phyloP scores from a whole-genome alignment of 2,797 vertebrate species.

The Ceryle rudis region DNA sequence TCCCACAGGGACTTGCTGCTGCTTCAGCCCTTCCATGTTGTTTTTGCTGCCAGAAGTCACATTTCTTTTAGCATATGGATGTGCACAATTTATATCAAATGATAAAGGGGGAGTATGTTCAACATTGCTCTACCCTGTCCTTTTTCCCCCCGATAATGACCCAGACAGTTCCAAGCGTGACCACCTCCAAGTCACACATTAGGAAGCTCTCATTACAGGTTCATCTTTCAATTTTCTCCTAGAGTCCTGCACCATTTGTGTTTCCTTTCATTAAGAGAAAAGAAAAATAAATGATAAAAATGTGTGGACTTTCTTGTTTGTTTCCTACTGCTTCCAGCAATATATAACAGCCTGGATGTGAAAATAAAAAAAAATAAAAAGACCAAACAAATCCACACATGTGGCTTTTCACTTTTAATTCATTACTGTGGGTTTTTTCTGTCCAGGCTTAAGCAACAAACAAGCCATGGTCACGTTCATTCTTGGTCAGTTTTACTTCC shows the following conservation, averaged over 20 bases:
- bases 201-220: constrained; percentile 30
- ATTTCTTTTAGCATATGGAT: background rate
- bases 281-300: background rate
- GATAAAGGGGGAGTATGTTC: background rate
- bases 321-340: background rate
- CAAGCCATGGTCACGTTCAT: background rate
- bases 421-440: background rate
- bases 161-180: background rate
- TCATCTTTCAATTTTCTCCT: constrained; percentile 30
- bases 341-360: background rate
- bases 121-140: background rate
- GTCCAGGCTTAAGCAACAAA: background rate
- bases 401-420: background rate
- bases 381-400: background rate
- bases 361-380: background rate
- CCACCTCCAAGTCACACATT: background rate
- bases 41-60: background rate
- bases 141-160: background rate
- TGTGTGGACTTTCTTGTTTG: background rate
- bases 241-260: background rate
- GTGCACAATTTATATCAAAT: background rate
- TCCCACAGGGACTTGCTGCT: background rate
- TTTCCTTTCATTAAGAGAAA: background rate
- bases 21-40: background rate
- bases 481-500: background rate